Evolutionary conservation across 2,797 vertebrate species (phyloP), one percentile per base, ranked within the genome.

Genomic region (Mus spretus): DNA sequence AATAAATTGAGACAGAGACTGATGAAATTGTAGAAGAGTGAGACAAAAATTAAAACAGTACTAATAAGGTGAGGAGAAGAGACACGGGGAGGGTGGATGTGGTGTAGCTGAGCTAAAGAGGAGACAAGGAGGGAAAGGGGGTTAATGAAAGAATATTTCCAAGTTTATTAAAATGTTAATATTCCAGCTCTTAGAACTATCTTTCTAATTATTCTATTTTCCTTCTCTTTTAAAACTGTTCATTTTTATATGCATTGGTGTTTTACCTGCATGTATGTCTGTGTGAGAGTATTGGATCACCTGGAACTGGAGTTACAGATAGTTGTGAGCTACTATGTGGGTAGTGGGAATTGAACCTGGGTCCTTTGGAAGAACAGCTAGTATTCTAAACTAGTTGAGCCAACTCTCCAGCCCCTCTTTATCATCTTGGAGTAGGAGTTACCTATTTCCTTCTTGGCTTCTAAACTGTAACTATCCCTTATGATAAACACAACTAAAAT

Each of bases 391-490:
- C 59, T 31, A 47, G 26, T 12, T 67, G 63, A 85, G 44, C 12
- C 63, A n/a, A 50, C 63, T 85, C 31, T 67, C 61, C 3, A 34
- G 11, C 11, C 44, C 40, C 61, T 50, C 59, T 84, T 72, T 86
- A 83, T 83, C 77, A 57, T 22, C 55, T 88, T 89, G 20, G 20
- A 40, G 19, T 82, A 63, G 84, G 78, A 44, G 40, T 44, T 59
- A 77, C n/a, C 50, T 14, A n/a, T 37, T 89, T 88, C 5, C 12
- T 78, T n/a, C 40, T 81, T 93, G 70, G 50, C 67, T 96, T 94
- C 44, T 75, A 84, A 67, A 67, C 22, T 91, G 74, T 34, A 67
- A n/a, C 87, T n/a, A 86, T 34, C 7, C 86, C 7, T 75, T 81
- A 63, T 0, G 34, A 92, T 53, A 84, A 75, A 65, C 55, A 40